Conservation (phyloP, 2,888 invertebrate genomes). For the Cantharis rufa region DNA sequence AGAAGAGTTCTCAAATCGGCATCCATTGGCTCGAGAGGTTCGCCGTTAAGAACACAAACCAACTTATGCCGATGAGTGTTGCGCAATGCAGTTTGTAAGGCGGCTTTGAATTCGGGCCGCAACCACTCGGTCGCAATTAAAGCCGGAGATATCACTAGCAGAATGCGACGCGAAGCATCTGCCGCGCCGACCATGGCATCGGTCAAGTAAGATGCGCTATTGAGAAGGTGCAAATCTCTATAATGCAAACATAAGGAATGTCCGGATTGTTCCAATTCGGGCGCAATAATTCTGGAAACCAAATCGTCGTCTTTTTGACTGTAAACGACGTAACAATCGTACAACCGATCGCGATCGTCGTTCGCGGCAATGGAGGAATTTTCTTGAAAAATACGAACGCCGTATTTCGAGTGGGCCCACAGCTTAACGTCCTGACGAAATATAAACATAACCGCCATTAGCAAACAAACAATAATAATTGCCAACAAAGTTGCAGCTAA, state of each 20-base stretch:
- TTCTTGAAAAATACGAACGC: constrained; percentile 73
- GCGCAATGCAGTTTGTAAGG: constrained; percentile 76
- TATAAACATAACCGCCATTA: constrained; percentile 71
- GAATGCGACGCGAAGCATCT: constrained; percentile 71
- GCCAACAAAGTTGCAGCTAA: constrained; percentile 73
- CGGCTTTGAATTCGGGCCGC: constrained; percentile 78
- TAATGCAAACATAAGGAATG: constrained; percentile 71
- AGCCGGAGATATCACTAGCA: constrained; percentile 79
- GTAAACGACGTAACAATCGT: constrained; percentile 87
- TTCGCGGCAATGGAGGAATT: constrained; percentile 58
- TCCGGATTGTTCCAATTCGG: constrained; percentile 74
- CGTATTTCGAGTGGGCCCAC: constrained; percentile 80
- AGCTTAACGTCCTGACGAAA: constrained; percentile 78
- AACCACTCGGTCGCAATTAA: constrained; percentile 86
- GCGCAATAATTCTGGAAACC: constrained; percentile 70
- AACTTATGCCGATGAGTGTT: constrained; percentile 67
- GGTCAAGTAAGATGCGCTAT: constrained; percentile 64
- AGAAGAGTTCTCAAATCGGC: constrained; percentile 75
- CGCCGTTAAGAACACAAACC: constrained; percentile 67
- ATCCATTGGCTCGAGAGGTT: constrained; percentile 72
- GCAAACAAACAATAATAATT: constrained; percentile 69
- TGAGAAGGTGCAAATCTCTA: constrained; percentile 64
- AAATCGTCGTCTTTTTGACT: constrained; percentile 78
- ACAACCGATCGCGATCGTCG: constrained; percentile 60
- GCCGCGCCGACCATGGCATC: constrained; percentile 67